Conservation (phyloP, 2,113 vertebrate genomes). For the Brachirus orientalis region DNA sequence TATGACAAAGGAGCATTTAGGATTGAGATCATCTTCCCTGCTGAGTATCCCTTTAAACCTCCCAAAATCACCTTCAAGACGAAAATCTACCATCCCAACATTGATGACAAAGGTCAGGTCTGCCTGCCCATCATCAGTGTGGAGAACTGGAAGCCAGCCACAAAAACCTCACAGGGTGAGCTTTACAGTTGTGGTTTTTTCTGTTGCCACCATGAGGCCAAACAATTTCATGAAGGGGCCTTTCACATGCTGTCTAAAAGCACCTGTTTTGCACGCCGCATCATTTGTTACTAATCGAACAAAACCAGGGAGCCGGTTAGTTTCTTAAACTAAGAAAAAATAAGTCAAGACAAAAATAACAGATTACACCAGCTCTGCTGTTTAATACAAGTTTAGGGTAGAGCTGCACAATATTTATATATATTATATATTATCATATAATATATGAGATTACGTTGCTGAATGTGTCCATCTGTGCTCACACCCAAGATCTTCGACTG, state of each 20-base stretch:
- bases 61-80: slow-evolving; percentile 99
- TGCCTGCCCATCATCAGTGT: slow-evolving; percentile 96
- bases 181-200: not conserved
- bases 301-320: no score
- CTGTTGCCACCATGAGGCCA: not conserved
- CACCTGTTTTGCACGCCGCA: not conserved
- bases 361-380: no score
- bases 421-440: no score
- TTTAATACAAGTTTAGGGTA: no score
- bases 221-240: not conserved
- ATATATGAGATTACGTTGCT: no score
- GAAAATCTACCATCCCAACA: slow-evolving; percentile 99
- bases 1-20: slow-evolving; percentile 98
- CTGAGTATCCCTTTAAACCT: slow-evolving; percentile 98
- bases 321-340: no score
- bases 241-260: not conserved
- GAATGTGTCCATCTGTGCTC: no score
- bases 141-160: slow-evolving; percentile 99
- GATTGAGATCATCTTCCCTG: slow-evolving; percentile 96
- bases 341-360: no score
- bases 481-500: no score
- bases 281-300: no score
- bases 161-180: slow-evolving; percentile 95
- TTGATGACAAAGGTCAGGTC: slow-evolving; percentile 98
- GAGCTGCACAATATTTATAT: no score